Base-by-base conservation (phyloP, 2,113 vertebrate species). In the Proterorhinus semilunaris region DNA sequence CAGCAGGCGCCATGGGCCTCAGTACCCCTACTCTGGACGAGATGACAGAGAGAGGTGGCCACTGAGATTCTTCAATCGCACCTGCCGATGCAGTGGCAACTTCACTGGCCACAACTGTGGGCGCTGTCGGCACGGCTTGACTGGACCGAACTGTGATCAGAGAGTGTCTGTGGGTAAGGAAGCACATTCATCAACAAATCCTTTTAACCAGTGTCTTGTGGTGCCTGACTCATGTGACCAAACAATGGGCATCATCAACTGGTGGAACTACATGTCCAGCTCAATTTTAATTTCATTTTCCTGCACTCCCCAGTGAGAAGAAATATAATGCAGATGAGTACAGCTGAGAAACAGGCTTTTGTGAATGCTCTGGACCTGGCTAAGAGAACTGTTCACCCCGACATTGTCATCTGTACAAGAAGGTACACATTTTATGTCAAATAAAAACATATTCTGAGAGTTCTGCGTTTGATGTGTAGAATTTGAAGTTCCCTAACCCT, bases 11-110 rank as follows among this genome's bases (percentile, higher is more conserved):
- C 96, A 99, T 0, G 93, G 98, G 10, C 94, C 92, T 0, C 96
- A 96, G 84, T 99, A 98, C 69, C 94, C 93, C 0, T 96, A 98
- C 0, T 93, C 95, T 0, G 96, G 96, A 4, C 85, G 81, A 4
- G 98, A 99, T 27, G 98, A 99, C 81, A 92, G 96, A 0, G 97
- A 98, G 74, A 91, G 86, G 6, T 99, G 98, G 98, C 98, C 96
- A 2, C 78, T 94, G 9, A 89, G 92, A 13, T 99, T 96, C 86
- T 99, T 99, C 88, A 96, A 96, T 71, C 93, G 95, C 72, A 94
- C 94, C 0, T 99, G 97, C 69, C 92, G 66, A 2, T 99, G 96
- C 86, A 95, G 89, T 0, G 92, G 91, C 5, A 97, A 97, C 66
- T 98, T 96, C 89, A 93, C 90, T 0, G 96, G 96, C 27, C 91